A percentile compares a stretch with the other conserved stretches of the same genome.
Evolutionary conservation across 2,113 vertebrate species (phyloP).

Genomic region (Oreotrochilus melanogaster): DNA sequence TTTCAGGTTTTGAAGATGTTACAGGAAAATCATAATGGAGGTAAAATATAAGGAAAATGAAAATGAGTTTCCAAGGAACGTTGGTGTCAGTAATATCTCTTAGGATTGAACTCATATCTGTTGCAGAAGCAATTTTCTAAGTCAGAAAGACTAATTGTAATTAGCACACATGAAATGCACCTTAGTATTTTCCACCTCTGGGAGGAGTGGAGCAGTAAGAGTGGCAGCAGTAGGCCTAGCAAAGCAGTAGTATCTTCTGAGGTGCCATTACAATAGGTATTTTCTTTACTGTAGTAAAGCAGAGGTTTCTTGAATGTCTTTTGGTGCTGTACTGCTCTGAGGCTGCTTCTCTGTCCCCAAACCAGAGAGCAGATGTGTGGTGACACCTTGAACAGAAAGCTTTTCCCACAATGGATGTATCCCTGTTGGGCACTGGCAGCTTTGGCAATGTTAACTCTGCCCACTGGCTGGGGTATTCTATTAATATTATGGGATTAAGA

Average conservation of each 20-base stretch:
- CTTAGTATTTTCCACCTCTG: not conserved
- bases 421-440: not conserved
- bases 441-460: not conserved
- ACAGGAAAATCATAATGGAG: not conserved
- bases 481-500: not conserved
- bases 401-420: not conserved
- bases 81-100: not conserved
- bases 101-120: not conserved
- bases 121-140: not conserved
- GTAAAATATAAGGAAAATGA: not conserved
- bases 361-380: not conserved
- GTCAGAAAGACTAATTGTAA: not conserved
- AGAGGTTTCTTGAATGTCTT: not conserved
- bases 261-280: not conserved
- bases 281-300: not conserved
- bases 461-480: not conserved
- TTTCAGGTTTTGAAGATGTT: not conserved
- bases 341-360: not conserved
- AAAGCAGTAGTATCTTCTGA: not conserved
- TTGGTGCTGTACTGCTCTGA: not conserved
- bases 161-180: not conserved
- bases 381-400: not conserved
- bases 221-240: not conserved
- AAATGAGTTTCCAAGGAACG: not conserved
- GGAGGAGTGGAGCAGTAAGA: fast-evolving